Evolutionary conservation across 2,888 invertebrate genomes (phyloP).

Genomic region (Strigamia transsilvanica): DNA sequence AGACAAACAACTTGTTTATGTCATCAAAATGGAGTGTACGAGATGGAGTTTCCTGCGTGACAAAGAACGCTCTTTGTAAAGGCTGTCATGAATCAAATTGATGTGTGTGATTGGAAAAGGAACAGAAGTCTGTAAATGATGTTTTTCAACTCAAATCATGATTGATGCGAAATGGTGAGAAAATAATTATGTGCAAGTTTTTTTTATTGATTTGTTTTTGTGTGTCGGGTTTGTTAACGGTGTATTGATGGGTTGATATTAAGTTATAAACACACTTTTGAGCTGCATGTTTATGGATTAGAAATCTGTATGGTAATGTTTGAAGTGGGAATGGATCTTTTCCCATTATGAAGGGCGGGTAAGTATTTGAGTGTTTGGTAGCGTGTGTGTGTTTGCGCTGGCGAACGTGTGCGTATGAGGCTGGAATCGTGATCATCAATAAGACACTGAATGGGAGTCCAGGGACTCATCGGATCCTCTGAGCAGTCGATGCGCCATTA

Average conservation of each 20-base stretch:
- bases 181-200: neutral
- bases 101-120: constrained; percentile 45
- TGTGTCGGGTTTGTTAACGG: neutral
- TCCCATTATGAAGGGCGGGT: constrained; percentile 29
- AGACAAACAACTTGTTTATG: constrained; percentile 47
- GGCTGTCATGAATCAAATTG: constrained; percentile 43
- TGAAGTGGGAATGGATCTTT: constrained; percentile 24
- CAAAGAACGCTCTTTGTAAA: constrained; percentile 32
- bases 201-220: neutral
- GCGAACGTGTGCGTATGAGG: constrained; percentile 37
- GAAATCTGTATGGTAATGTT: constrained; percentile 36
- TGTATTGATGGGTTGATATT: too few species aligned
- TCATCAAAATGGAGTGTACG: neutral
- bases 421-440: constrained; percentile 49
- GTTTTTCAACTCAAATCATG: constrained; percentile 28
- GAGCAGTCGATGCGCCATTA: constrained; percentile 49
- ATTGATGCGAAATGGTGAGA: neutral
- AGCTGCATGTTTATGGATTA: neutral
- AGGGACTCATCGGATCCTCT: constrained; percentile 48
- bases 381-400: constrained; percentile 16
- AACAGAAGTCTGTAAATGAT: constrained; percentile 41
- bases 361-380: constrained; percentile 43
- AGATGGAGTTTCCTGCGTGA: constrained; percentile 37
- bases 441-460: constrained; percentile 47
- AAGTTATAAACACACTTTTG: neutral